Base-by-base conservation (phyloP, 2,797 vertebrate genomes). In the Argya squamiceps region DNA sequence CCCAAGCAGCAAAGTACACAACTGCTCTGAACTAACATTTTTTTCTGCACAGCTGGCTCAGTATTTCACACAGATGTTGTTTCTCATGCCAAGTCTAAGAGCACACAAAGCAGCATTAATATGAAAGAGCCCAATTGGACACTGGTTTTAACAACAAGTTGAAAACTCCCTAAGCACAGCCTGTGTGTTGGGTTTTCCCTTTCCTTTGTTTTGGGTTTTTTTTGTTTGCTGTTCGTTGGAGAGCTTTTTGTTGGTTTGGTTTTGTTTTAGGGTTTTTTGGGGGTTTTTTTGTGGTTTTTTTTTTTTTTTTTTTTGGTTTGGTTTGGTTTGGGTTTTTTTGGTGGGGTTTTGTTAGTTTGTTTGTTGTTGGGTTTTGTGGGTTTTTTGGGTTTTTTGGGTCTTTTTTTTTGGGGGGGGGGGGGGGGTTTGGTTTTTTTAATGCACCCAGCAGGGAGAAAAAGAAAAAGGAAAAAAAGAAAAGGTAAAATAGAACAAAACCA, bases 31-130 rank as follows among this genome's bases (percentile, higher is more conserved):
- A 90, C 49, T 59, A 90, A 92, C 19, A 12, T 60, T 78, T 82
- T 75, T 87, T 87, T 39, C 70, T 84, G 77, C 88, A 95, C 94
- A 95, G 83, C 94, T 96, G 96, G 91, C 68, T 92, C 64, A 82
- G 56, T 67, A 92, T 92, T 95, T 88, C 70, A 85, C 59, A 84
- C 77, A 96, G 85, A 94, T 90, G 83, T 93, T 91, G 55, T 68
- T 64, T 23, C 37, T 82, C 44, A 43, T 92, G 79, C 59, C 78
- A 83, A 78, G 22, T 75, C 67, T 79, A 75, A 86, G 74, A 92
- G 64, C 60, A 60, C 67, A 71, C 37, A 76, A n/a, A 70, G 23
- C 37, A 91, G 23, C 89, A 96, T 93, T 89, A 95, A 94, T 92
- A 94, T 64, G 67, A 92, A 87, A 82, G 34, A 94, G 12, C 21